phyloP scores from a whole-genome alignment of 35 echinoderm and acorn worm genomes.

The Patiria miniata region DNA sequence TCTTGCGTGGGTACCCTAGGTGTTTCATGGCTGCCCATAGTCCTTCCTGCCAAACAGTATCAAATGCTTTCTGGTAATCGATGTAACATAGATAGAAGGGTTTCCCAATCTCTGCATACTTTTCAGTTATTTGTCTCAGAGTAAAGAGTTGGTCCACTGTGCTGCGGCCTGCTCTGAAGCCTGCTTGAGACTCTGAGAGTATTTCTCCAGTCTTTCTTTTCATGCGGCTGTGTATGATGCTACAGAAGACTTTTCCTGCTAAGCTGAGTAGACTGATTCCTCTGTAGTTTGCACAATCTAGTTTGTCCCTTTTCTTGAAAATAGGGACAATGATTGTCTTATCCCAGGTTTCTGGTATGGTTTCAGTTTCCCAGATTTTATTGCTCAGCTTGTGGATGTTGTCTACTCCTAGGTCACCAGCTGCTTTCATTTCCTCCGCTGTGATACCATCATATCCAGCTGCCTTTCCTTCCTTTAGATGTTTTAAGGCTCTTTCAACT shows the following conservation, averaged over 20 bases:
- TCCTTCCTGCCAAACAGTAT: too few relatives aligned
- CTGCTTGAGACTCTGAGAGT: constrained; percentile 28
- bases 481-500: too few relatives aligned
- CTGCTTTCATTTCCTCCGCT: constrained; percentile 33
- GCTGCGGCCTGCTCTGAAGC: constrained; percentile 16
- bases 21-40: too few relatives aligned
- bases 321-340: constrained; percentile 37
- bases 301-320: constrained; percentile 50
- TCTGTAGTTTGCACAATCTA: constrained; percentile 59
- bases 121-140: constrained; percentile 29
- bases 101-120: neutral
- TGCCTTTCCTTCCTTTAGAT: too few relatives aligned
- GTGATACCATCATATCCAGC: constrained; percentile 41
- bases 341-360: constrained; percentile 34
- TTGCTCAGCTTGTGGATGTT: constrained; percentile 30
- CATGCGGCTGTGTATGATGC: constrained; percentile 42
- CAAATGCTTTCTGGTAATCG: too few relatives aligned
- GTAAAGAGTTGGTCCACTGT: constrained; percentile 33
- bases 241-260: constrained; percentile 13
- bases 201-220: constrained; percentile 25
- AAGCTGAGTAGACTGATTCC: neutral
- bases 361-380: constrained; percentile 34
- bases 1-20: too few relatives aligned
- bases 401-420: constrained; percentile 27
- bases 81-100: too few relatives aligned